Conservation (phyloP, 2,797 vertebrate genomes). For the Oryzias dopingdopingensis region DNA sequence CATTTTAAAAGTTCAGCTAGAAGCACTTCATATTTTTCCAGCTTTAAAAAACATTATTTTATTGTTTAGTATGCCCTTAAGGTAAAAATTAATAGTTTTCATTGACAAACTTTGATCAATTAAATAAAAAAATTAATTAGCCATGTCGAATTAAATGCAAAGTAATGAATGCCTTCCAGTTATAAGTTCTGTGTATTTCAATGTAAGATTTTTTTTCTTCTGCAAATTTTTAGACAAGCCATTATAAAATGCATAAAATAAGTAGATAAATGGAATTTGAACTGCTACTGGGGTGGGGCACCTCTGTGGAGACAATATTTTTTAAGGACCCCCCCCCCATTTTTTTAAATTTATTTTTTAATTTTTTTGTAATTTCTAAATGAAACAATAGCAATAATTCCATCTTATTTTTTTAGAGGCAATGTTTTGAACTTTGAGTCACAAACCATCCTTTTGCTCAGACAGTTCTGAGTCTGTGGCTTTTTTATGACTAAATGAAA, state of each 20-base stretch:
- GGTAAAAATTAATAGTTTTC: conserved; percentile 72
- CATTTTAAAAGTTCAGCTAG: background rate
- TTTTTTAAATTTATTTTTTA: no score
- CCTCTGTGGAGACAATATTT: no score
- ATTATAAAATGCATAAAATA: background rate
- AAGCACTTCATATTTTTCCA: conserved; percentile 65
- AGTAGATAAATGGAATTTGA: background rate
- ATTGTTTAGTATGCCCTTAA: conserved; percentile 49
- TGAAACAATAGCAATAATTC: no score
- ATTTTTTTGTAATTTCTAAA: no score
- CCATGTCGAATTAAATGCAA: conserved; percentile 57
- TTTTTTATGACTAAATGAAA: conserved; percentile 56
- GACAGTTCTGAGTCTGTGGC: conserved; percentile 33
- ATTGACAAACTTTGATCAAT: conserved; percentile 65
- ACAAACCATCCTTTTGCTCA: conserved; percentile 31
- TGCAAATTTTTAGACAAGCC: conserved; percentile 10
- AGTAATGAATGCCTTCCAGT: conserved; percentile 57
- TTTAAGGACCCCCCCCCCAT: no score
- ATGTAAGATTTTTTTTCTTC: background rate
- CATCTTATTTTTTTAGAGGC: no score
- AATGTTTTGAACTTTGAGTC: conserved; percentile 4
- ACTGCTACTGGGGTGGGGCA: background rate
- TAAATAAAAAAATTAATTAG: conserved; percentile 71
- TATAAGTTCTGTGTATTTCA: conserved; percentile 31
- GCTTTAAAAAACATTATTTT: conserved; percentile 63